Percentiles rank a stretch among this genome's conserved stretches.
phyloP scores from a whole-genome alignment of 2,113 vertebrate species.

The Megaceryle torquata region DNA sequence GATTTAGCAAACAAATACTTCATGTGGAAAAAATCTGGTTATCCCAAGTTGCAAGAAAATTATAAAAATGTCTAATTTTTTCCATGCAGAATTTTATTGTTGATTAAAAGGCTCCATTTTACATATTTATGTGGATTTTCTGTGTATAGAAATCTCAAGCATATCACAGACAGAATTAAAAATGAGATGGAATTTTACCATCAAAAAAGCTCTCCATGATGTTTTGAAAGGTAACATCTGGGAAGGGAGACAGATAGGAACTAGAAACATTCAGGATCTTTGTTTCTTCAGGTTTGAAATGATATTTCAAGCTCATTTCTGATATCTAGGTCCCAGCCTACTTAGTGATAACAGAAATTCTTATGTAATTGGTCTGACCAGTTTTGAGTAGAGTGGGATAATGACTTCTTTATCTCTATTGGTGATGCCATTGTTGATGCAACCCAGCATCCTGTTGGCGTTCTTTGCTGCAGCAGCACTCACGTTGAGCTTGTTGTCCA shows the following conservation, averaged over 20 bases:
- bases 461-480: not conserved
- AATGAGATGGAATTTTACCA: not conserved
- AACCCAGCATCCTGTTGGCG: not conserved
- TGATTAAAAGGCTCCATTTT: not conserved
- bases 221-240: not conserved
- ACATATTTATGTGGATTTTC: not conserved
- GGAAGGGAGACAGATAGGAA: not conserved
- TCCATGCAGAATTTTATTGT: not conserved
- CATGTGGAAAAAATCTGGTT: not conserved
- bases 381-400: not conserved
- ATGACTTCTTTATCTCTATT: not conserved
- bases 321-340: not conserved
- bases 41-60: not conserved
- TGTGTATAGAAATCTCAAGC: not conserved
- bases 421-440: not conserved
- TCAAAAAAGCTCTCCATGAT: not conserved
- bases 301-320: not conserved
- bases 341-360: not conserved
- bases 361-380: not conserved
- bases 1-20: constrained; percentile 1
- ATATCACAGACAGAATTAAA: not conserved
- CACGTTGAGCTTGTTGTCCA: not conserved
- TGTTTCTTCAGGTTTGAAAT: not conserved
- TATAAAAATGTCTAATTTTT: not conserved
- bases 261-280: not conserved